phyloP scores from a whole-genome alignment of 2,888 invertebrate genomes.

The Andrena bicolor region DNA sequence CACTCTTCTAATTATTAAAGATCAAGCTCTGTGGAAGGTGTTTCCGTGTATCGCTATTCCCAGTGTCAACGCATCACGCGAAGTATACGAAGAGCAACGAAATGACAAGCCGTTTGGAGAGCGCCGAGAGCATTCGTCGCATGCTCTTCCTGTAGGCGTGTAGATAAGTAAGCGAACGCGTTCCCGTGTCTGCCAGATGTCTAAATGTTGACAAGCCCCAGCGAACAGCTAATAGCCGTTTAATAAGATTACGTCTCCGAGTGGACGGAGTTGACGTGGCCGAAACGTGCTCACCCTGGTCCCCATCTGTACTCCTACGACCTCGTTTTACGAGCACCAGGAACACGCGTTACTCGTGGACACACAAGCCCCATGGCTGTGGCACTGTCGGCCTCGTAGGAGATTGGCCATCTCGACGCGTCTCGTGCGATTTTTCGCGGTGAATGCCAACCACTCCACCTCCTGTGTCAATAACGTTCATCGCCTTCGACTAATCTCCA shows the following conservation, averaged over 20 bases:
- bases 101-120: slow-evolving; percentile 7
- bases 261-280: slow-evolving; percentile 81
- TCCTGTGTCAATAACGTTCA: slow-evolving; percentile 52
- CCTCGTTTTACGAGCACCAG: slow-evolving; percentile 77
- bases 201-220: slow-evolving; percentile 84
- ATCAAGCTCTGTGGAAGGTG: not conserved
- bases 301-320: slow-evolving; percentile 74
- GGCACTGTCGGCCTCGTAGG: slow-evolving; percentile 33
- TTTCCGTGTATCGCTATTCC: not conserved
- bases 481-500: slow-evolving; percentile 42
- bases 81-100: not conserved
- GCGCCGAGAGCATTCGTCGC: slow-evolving; percentile 27
- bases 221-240: slow-evolving; percentile 84
- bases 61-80: not conserved
- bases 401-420: slow-evolving; percentile 66
- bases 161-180: slow-evolving; percentile 79
- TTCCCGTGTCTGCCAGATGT: slow-evolving; percentile 83
- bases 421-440: slow-evolving; percentile 67
- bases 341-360: slow-evolving; percentile 60
- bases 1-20: not conserved
- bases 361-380: slow-evolving; percentile 30
- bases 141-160: slow-evolving; percentile 72
- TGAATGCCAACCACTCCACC: slow-evolving; percentile 46
- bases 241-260: slow-evolving; percentile 84
- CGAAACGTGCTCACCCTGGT: slow-evolving; percentile 77